phyloP scores from a whole-genome alignment of 1,140 invertebrate genomes.

The Zaprionus davidi region DNA sequence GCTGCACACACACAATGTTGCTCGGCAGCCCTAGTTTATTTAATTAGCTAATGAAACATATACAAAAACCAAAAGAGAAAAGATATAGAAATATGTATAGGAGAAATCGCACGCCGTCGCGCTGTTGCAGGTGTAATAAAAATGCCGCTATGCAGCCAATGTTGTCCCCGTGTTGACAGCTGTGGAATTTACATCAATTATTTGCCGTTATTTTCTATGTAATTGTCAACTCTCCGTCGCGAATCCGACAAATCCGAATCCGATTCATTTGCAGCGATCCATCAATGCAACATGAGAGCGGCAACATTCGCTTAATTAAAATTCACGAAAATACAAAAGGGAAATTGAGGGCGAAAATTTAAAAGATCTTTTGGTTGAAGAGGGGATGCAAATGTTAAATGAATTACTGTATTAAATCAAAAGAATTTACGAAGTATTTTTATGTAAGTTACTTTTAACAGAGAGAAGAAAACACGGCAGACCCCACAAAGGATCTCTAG shows the following conservation, averaged over 20 bases:
- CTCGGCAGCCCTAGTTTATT: conserved; percentile 58
- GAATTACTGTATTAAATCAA: too few relatives aligned
- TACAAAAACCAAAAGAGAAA: conserved; percentile 35
- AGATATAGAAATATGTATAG: not conserved
- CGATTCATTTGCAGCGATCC: conserved; percentile 1
- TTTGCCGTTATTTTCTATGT: conserved; percentile 37
- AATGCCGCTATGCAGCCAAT: conserved; percentile 44
- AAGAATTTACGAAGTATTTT: too few relatives aligned
- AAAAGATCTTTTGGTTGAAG: too few relatives aligned
- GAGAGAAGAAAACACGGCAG: too few relatives aligned
- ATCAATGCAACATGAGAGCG: not conserved
- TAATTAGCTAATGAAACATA: conserved; percentile 74
- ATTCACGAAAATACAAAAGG: not conserved
- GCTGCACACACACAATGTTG: conserved; percentile 6
- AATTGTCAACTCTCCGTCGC: conserved; percentile 20
- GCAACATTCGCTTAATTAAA: conserved; percentile 4
- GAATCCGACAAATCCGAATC: conserved; percentile 1
- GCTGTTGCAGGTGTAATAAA: conserved; percentile 36
- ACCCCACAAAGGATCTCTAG: too few relatives aligned
- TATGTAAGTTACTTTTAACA: too few relatives aligned
- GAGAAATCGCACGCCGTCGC: conserved; percentile 9
- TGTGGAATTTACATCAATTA: conserved; percentile 65
- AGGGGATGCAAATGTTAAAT: too few relatives aligned
- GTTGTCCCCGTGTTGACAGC: conserved; percentile 62
- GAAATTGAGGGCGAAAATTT: not conserved